Percentiles rank a stretch among this genome's conserved stretches.
These are phyloP conservation scores for Oreortyx pictus DNA, from an alignment of 2,797 vertebrate genomes.

Conservation along the genomic window DNA sequence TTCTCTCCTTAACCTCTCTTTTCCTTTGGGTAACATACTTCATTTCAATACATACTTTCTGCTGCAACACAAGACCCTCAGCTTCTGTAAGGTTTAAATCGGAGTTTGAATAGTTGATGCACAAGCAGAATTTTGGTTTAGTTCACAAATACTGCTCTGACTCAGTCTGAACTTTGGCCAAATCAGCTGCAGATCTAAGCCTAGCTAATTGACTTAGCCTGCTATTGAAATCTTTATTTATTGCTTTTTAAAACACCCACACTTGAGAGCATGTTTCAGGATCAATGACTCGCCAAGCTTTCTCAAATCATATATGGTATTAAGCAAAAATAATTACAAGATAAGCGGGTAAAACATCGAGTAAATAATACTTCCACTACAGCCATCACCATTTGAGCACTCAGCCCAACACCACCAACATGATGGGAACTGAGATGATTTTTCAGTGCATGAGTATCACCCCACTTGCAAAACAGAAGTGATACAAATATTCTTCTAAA, in stretches of 20 bases:
- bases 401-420: neutral
- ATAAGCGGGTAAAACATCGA: neutral
- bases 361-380: neutral
- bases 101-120: neutral
- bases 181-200: neutral
- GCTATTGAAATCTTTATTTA: neutral
- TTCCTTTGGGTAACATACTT: constrained; percentile 56
- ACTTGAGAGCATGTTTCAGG: neutral
- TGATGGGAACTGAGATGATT: neutral
- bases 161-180: neutral
- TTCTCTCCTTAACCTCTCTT: constrained; percentile 59
- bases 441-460: neutral
- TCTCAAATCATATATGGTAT: accelerated
- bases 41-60: constrained; percentile 29
- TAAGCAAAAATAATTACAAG: neutral
- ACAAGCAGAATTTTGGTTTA: constrained; percentile 1
- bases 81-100: constrained; percentile 28
- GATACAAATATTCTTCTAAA: neutral
- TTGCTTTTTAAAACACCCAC: neutral
- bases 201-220: neutral
- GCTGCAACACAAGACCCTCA: neutral
- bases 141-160: neutral
- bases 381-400: neutral
- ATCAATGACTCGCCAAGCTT: neutral
- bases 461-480: neutral